phyloP scores from a whole-genome alignment of 2,797 vertebrate genomes.

The Lagocephalus sceleratus region DNA sequence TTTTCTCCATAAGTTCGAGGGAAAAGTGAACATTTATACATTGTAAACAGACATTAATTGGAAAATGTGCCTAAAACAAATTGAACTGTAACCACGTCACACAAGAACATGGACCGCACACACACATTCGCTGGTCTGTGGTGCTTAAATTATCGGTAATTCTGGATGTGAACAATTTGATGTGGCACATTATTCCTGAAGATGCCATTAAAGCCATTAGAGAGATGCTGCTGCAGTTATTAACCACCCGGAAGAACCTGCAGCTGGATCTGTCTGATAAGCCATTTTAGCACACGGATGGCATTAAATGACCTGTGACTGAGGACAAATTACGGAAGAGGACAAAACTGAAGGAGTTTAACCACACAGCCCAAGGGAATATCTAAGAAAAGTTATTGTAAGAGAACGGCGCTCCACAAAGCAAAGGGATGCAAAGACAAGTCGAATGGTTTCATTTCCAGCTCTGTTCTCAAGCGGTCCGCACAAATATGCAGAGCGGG shows the following conservation, averaged over 20 bases:
- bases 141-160: slow-evolving; percentile 50
- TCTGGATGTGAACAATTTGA: slow-evolving; percentile 51
- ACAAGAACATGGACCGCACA: slow-evolving; percentile 3
- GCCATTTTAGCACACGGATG: slow-evolving; percentile 27
- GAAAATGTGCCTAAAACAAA: too few species aligned
- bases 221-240: slow-evolving; percentile 27
- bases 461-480: slow-evolving; percentile 5
- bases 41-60: too few species aligned
- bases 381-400: slow-evolving; percentile 1
- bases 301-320: slow-evolving; percentile 21
- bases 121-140: slow-evolving; percentile 21
- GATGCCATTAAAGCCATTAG: slow-evolving; percentile 39
- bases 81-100: slow-evolving; percentile 1
- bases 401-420: slow-evolving; percentile 23
- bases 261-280: slow-evolving; percentile 20
- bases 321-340: slow-evolving; percentile 17
- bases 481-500: slow-evolving; percentile 29
- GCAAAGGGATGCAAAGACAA: slow-evolving; percentile 25
- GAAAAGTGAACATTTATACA: too few species aligned
- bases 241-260: slow-evolving; percentile 1
- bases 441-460: slow-evolving; percentile 16
- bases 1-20: too few species aligned
- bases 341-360: slow-evolving; percentile 1
- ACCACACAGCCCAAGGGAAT: slow-evolving; percentile 24
- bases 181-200: slow-evolving; percentile 42